Conservation (phyloP, 2,888 invertebrate genomes). For the Trachelus tabidus region DNA sequence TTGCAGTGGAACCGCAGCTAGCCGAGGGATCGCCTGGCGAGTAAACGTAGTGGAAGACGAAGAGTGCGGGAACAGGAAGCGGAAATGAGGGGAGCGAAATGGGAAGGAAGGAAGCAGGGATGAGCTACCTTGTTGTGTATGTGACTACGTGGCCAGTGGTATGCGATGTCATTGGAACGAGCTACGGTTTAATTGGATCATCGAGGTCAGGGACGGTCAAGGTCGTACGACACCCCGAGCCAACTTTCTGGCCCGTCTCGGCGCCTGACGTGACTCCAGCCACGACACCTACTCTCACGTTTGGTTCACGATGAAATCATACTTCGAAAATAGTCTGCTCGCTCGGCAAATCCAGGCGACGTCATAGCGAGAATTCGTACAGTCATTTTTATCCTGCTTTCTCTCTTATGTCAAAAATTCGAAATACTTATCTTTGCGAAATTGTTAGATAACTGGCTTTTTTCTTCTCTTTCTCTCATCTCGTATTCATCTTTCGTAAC, state of each 20-base stretch:
- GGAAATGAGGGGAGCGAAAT: background rate
- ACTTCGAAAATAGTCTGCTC: background rate
- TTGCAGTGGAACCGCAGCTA: conserved; percentile 27
- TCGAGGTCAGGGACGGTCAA: conserved; percentile 5
- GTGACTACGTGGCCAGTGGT: background rate
- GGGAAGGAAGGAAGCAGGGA: background rate
- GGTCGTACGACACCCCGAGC: background rate
- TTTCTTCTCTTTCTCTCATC: too few species aligned
- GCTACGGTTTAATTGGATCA: conserved; percentile 7
- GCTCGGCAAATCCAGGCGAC: background rate
- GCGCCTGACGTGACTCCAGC: background rate
- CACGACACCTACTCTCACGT: background rate
- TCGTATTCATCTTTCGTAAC: too few species aligned
- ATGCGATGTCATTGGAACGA: background rate
- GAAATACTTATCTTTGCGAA: background rate
- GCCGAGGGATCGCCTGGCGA: background rate
- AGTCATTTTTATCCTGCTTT: background rate
- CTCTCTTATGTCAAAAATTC: background rate
- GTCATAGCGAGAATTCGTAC: background rate
- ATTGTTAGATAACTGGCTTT: background rate
- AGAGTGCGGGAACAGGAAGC: background rate
- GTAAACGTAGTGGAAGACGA: background rate
- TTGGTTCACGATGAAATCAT: background rate
- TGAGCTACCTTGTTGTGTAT: background rate
- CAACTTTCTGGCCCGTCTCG: background rate